Evolutionary conservation across 2,888 invertebrate species (phyloP).

Genomic region (Caenorhabditis uteleia): DNA sequence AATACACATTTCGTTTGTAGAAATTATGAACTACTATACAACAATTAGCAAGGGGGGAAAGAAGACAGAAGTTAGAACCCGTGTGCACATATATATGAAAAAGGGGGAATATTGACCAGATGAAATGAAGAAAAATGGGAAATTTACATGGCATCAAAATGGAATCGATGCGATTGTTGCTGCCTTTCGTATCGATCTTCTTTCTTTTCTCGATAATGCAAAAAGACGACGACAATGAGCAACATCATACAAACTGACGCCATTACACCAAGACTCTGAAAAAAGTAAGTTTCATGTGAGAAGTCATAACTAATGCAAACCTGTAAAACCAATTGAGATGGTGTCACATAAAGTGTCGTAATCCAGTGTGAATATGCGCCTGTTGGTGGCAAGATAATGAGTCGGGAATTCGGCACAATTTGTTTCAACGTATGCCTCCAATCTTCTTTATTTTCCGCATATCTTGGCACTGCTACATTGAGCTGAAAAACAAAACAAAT

Average conservation of each 20-base stretch:
- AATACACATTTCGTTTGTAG: too few species aligned
- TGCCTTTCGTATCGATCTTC: conserved; percentile 65
- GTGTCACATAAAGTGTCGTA: conserved; percentile 67
- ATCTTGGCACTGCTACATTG: conserved; percentile 45
- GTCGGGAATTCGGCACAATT: conserved; percentile 91
- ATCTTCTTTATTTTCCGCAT: conserved; percentile 27
- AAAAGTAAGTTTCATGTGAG: neutral
- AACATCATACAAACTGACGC: conserved; percentile 63
- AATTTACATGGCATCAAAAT: conserved; percentile 69
- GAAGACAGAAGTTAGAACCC: too few species aligned
- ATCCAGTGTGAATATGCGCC: conserved; percentile 51
- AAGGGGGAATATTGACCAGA: neutral
- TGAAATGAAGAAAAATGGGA: neutral
- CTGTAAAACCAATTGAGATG: conserved; percentile 64
- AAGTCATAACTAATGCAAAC: conserved; percentile 15
- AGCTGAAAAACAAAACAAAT: conserved; percentile 28
- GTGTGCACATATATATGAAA: neutral
- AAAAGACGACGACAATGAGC: conserved; percentile 57
- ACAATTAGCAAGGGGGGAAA: neutral
- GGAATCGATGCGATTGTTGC: conserved; percentile 68
- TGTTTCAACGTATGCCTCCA: conserved; percentile 49
- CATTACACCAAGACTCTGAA: conserved; percentile 52
- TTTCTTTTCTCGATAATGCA: conserved; percentile 65
- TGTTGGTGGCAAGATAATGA: conserved; percentile 87
- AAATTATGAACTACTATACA: neutral